Evolutionary conservation across 2,888 invertebrate genomes (phyloP).

Genomic region (Tetropium fuscum): DNA sequence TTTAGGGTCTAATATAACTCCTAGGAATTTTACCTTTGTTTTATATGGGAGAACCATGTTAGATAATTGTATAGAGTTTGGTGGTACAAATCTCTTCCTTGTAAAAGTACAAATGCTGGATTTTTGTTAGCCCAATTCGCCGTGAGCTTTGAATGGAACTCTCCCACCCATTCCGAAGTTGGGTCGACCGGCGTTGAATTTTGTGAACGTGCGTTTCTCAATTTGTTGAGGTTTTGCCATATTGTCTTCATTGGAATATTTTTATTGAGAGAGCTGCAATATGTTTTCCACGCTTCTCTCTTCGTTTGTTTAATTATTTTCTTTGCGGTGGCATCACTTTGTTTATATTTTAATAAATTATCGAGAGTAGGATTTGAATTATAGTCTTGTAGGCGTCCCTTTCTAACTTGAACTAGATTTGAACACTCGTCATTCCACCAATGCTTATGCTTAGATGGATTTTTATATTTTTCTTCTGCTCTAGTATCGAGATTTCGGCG

Average conservation of each 20-base stretch:
- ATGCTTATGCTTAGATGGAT: too few relatives aligned
- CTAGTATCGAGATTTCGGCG: neutral
- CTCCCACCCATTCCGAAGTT: neutral
- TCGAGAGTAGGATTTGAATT: neutral
- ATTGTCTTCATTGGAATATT: neutral
- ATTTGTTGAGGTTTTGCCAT: conserved; percentile 1
- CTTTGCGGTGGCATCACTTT: neutral
- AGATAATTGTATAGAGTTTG: neutral
- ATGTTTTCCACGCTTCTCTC: conserved; percentile 1
- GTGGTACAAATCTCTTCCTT: neutral
- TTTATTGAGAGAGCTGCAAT: neutral
- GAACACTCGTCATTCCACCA: neutral
- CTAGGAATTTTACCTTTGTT: neutral
- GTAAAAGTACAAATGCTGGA: neutral
- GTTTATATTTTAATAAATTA: neutral
- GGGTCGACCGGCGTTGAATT: neutral
- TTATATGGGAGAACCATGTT: neutral
- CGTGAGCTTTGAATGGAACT: neutral
- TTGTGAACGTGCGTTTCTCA: neutral
- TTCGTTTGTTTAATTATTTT: conserved; percentile 1
- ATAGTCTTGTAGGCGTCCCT: neutral
- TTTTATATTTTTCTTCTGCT: neutral
- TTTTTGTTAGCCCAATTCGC: neutral
- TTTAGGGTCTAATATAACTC: neutral
- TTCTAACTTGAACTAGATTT: neutral